Conservation (phyloP, 2,888 invertebrate genomes). For the Dolichomitus sp. region DNA sequence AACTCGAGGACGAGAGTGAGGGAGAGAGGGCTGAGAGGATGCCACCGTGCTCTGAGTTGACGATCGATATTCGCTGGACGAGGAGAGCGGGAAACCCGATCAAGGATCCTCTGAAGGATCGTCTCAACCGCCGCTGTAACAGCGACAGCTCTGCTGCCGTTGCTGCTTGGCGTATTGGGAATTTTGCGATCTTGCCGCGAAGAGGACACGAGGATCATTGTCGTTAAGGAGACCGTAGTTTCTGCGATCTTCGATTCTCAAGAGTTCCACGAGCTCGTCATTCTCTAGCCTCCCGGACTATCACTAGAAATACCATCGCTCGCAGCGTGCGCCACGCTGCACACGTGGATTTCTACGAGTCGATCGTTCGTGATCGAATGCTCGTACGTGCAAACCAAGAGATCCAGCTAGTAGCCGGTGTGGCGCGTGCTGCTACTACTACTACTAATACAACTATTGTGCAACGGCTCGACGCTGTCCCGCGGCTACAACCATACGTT, state of each 20-base stretch:
- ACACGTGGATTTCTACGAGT: slow-evolving; percentile 38
- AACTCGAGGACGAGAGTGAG: slow-evolving; percentile 11
- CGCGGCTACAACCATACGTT: neutral
- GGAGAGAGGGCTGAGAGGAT: slow-evolving; percentile 51
- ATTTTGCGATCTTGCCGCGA: slow-evolving; percentile 39
- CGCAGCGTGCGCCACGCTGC: slow-evolving; percentile 3
- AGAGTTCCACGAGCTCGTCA: slow-evolving; percentile 34
- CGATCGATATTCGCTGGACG: slow-evolving; percentile 57
- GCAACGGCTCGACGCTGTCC: neutral
- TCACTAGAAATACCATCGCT: slow-evolving; percentile 30
- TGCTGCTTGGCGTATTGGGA: slow-evolving; percentile 18
- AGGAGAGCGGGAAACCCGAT: slow-evolving; percentile 52
- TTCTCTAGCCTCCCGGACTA: slow-evolving; percentile 1
- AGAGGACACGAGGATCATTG: slow-evolving; percentile 43
- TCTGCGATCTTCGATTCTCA: slow-evolving; percentile 39
- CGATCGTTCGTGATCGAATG: slow-evolving; percentile 70
- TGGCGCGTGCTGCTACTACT: slow-evolving; percentile 23
- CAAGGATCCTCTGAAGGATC: slow-evolving; percentile 59
- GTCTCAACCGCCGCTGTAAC: slow-evolving; percentile 33
- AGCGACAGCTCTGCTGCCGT: slow-evolving; percentile 41
- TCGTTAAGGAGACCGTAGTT: slow-evolving; percentile 36
- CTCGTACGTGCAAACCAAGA: slow-evolving; percentile 50
- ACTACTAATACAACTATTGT: slow-evolving; percentile 6
- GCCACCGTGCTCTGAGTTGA: slow-evolving; percentile 52
- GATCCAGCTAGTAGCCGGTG: slow-evolving; percentile 40